These are phyloP conservation scores for Pandion haliaetus DNA, from an alignment of 2,113 vertebrate genomes.

Conservation along the genomic window DNA sequence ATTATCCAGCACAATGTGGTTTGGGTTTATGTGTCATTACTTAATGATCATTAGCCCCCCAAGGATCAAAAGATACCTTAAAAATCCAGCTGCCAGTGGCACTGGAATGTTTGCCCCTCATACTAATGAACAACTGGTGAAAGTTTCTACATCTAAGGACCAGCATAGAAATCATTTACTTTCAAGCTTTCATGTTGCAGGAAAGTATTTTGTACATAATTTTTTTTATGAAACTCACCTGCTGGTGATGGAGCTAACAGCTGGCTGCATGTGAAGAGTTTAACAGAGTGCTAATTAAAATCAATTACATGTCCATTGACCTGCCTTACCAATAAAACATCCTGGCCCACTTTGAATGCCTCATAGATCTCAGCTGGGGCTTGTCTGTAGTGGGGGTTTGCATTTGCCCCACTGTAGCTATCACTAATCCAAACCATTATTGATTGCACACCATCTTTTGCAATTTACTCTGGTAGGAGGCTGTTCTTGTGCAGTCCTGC, in stretches of 20 bases:
- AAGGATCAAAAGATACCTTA: neutral
- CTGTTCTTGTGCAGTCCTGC: neutral
- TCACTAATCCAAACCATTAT: neutral
- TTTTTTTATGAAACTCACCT: conserved; percentile 28
- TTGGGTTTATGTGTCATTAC: conserved; percentile 7
- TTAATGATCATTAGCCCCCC: neutral
- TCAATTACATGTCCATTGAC: conserved; percentile 70
- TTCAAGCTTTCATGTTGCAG: conserved; percentile 40
- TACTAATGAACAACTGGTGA: neutral
- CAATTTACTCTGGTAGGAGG: neutral
- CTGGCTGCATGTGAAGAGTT: conserved; percentile 17
- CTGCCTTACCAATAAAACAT: conserved; percentile 62
- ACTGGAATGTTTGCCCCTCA: neutral
- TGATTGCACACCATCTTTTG: neutral
- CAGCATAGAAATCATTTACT: conserved; percentile 15
- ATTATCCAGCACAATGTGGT: neutral
- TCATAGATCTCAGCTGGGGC: conserved; percentile 23
- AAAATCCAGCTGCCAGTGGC: neutral
- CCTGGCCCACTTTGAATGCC: conserved; percentile 52
- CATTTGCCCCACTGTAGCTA: neutral
- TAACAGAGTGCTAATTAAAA: conserved; percentile 65
- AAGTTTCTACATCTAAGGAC: conserved; percentile 9
- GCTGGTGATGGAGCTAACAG: conserved; percentile 57
- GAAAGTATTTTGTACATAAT: conserved; percentile 30
- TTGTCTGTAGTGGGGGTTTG: neutral